Percentiles rank a stretch among this genome's conserved stretches.
Conservation (phyloP, 2,113 vertebrate species). For the Solea solea region DNA sequence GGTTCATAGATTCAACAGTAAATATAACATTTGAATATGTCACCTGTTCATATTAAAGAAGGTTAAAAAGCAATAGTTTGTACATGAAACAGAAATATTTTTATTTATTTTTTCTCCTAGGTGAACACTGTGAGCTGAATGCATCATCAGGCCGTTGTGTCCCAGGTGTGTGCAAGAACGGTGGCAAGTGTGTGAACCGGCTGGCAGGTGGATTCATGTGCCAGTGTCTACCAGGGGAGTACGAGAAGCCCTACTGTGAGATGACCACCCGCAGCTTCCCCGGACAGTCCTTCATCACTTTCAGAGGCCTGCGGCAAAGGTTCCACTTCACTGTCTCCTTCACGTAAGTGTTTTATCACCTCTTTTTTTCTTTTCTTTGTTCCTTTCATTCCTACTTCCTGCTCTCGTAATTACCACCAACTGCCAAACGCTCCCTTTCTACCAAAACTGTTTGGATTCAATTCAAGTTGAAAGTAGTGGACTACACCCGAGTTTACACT, state of each 20-base stretch:
- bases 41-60: background rate
- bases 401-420: background rate
- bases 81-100: no score
- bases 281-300: constrained; percentile 91
- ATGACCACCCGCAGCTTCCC: constrained; percentile 95
- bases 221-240: constrained; percentile 88
- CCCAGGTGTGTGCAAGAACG: constrained; percentile 89
- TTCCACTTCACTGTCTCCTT: constrained; percentile 95
- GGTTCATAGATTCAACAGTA: no score
- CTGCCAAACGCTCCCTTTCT: background rate
- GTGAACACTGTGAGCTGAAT: constrained; percentile 90
- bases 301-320: constrained; percentile 91
- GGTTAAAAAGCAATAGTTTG: no score
- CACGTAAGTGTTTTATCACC: constrained; percentile 83
- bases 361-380: background rate
- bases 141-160: constrained; percentile 86
- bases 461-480: background rate
- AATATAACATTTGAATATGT: background rate
- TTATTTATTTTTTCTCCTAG: constrained; percentile 58
- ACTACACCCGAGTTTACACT: background rate
- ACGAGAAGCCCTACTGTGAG: constrained; percentile 92
- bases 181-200: constrained; percentile 90
- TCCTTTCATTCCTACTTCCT: background rate
- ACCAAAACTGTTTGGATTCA: background rate
- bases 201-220: constrained; percentile 93